Conservation (phyloP, 1,140 invertebrate genomes). For the Nasonia longicornis region DNA sequence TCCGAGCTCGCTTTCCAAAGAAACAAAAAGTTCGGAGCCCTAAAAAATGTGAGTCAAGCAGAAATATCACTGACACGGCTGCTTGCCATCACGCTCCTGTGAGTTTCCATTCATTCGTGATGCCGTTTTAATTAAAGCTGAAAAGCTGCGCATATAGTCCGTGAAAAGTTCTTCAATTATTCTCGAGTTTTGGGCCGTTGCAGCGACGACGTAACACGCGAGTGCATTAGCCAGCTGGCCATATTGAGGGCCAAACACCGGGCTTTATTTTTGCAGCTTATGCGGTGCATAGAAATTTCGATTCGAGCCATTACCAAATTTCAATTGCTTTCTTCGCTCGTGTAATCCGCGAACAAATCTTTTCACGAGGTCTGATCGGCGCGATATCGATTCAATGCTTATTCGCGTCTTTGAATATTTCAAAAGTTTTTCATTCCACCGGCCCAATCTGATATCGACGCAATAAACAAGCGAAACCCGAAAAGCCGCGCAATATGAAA, state of each 20-base stretch:
- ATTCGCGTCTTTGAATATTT: too few relatives aligned
- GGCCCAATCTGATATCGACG: too few relatives aligned
- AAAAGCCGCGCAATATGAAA: too few relatives aligned
- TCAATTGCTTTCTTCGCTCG: neutral
- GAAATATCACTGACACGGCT: slow-evolving; percentile 4
- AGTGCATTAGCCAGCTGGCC: neutral
- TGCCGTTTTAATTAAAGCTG: slow-evolving; percentile 45
- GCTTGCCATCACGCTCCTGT: neutral
- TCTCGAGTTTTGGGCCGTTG: neutral
- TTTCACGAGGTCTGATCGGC: neutral
- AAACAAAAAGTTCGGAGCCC: neutral
- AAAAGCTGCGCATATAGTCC: slow-evolving; percentile 31
- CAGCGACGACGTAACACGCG: neutral
- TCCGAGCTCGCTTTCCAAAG: neutral
- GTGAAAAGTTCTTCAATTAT: slow-evolving; percentile 47
- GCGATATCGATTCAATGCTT: too few relatives aligned
- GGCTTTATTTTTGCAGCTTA: neutral
- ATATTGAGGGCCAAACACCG: neutral
- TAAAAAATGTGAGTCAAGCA: neutral
- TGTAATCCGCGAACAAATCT: neutral
- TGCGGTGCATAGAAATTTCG: neutral
- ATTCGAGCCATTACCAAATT: slow-evolving; percentile 9
- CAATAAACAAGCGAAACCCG: too few relatives aligned
- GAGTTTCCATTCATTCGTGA: slow-evolving; percentile 21
- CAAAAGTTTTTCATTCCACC: too few relatives aligned